phyloP scores from a whole-genome alignment of 2,113 vertebrate species.

The Bujurquina vittata region DNA sequence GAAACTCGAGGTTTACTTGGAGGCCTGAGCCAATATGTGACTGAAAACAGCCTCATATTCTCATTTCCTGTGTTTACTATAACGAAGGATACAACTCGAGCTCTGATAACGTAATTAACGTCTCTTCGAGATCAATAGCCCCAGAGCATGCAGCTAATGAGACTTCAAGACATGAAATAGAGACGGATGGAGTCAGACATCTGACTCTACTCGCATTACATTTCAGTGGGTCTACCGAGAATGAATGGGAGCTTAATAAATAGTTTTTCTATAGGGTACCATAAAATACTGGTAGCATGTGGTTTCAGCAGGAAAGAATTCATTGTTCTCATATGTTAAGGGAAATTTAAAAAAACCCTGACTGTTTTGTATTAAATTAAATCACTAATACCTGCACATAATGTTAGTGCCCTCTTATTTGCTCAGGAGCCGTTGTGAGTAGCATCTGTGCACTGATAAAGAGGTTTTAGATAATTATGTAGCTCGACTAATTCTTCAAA shows the following conservation, averaged over 20 bases:
- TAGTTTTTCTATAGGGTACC: background rate
- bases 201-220: slow-evolving; percentile 15
- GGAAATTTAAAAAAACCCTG: slow-evolving; percentile 30
- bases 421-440: background rate
- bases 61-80: slow-evolving; percentile 71
- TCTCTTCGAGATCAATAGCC: slow-evolving; percentile 63
- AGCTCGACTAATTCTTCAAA: slow-evolving; percentile 16
- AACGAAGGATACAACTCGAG: slow-evolving; percentile 49
- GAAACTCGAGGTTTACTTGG: background rate
- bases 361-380: slow-evolving; percentile 22
- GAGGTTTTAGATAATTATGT: slow-evolving; percentile 16
- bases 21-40: slow-evolving; percentile 20
- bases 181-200: slow-evolving; percentile 29
- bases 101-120: slow-evolving; percentile 65
- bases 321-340: slow-evolving; percentile 1
- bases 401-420: slow-evolving; percentile 35
- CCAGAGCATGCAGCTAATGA: slow-evolving; percentile 53
- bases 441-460: slow-evolving; percentile 24
- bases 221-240: background rate
- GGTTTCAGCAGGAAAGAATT: slow-evolving; percentile 18
- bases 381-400: slow-evolving; percentile 1
- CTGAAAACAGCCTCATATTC: slow-evolving; percentile 57
- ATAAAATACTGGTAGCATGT: slow-evolving; percentile 14
- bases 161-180: slow-evolving; percentile 44
- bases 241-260: slow-evolving; percentile 1